Evolutionary conservation across 2,888 invertebrate species (phyloP).

Genomic region (Dryocosmus kuriphilus): DNA sequence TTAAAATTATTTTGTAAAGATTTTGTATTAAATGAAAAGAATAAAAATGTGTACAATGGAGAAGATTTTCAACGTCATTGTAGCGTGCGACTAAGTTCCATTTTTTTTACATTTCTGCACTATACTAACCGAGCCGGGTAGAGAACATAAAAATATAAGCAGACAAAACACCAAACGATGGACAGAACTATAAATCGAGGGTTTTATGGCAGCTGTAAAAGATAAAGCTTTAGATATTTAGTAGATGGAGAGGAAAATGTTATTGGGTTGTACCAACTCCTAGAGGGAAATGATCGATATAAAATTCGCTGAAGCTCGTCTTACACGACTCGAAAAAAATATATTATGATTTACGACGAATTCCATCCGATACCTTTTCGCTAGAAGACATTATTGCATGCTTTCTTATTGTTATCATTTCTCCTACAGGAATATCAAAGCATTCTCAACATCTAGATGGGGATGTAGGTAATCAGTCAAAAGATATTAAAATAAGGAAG

Average conservation of each 20-base stretch:
- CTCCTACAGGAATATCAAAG: not conserved
- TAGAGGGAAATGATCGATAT: constrained; percentile 29
- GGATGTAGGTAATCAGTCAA: not conserved
- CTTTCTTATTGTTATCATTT: constrained; percentile 13
- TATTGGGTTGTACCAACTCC: constrained; percentile 23
- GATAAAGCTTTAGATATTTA: constrained; percentile 17
- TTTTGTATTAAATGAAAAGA: not conserved
- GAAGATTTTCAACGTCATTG: not conserved
- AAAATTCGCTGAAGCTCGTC: not conserved
- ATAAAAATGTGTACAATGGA: not conserved
- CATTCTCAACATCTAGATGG: not conserved
- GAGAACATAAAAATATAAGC: constrained; percentile 11
- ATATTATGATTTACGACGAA: not conserved
- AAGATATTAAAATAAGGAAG: not conserved
- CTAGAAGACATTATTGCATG: not conserved
- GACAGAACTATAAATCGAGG: constrained; percentile 11
- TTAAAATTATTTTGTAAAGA: not conserved
- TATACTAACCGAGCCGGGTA: not conserved
- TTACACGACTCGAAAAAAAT: not conserved
- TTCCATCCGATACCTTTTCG: not conserved
- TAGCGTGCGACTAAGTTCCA: not conserved
- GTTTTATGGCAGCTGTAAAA: constrained; percentile 35
- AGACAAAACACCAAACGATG: not conserved
- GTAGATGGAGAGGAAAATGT: constrained; percentile 10
- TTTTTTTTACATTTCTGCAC: not conserved